A percentile compares a stretch with the other conserved stretches of the same genome.
Evolutionary conservation across 2,797 vertebrate genomes (phyloP).

Genomic region (Rhinella marina): DNA sequence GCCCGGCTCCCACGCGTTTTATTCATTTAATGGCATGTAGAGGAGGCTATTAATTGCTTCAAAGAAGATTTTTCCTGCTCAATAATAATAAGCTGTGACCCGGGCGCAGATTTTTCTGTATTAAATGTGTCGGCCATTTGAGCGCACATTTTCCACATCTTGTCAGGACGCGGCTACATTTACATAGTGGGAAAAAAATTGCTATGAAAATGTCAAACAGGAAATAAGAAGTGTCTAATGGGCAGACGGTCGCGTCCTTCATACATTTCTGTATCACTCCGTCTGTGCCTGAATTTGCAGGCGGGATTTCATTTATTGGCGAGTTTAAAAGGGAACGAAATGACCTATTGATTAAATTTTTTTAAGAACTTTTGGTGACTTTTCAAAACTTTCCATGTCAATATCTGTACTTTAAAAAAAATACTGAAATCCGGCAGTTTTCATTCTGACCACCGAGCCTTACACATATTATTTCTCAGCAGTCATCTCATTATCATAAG

Average conservation of each 20-base stretch:
- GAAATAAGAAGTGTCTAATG: constrained; percentile 26
- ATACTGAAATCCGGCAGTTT: too few relatives aligned
- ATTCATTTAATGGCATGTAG: constrained; percentile 27
- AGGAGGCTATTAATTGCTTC: constrained; percentile 41
- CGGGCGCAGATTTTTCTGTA: not conserved
- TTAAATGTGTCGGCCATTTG: constrained; percentile 28
- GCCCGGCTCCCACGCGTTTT: not conserved
- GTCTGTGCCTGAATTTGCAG: not conserved
- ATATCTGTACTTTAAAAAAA: too few relatives aligned
- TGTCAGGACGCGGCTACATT: constrained; percentile 33
- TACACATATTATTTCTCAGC: too few relatives aligned
- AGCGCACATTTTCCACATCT: constrained; percentile 26
- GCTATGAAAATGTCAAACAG: constrained; percentile 51
- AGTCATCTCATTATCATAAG: too few relatives aligned
- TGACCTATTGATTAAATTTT: too few relatives aligned
- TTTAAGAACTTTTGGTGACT: too few relatives aligned
- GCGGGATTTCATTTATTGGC: not conserved
- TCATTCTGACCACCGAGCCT: too few relatives aligned
- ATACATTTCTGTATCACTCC: not conserved
- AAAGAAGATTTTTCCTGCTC: constrained; percentile 17
- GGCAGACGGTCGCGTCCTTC: not conserved
- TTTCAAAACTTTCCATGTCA: too few relatives aligned
- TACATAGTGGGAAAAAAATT: constrained; percentile 23
- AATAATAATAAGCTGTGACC: constrained; percentile 19
- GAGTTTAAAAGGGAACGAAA: too few relatives aligned